These are phyloP conservation scores for Pseudomyrmex gracilis DNA, from an alignment of 1,140 invertebrate genomes.

Conservation along the genomic window DNA sequence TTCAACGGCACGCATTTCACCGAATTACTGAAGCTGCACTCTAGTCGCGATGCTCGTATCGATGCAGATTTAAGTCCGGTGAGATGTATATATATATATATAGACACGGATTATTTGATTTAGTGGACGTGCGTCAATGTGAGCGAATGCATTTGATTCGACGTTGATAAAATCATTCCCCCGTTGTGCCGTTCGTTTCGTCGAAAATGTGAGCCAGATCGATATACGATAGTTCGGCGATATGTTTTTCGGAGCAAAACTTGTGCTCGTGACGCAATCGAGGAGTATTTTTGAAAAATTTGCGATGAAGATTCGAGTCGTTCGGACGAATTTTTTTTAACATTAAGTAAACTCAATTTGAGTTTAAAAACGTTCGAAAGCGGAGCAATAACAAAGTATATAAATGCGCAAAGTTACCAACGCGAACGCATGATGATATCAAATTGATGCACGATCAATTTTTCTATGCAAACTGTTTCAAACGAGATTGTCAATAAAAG, in stretches of 20 bases:
- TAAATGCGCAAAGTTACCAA: no score
- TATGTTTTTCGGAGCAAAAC: conserved; percentile 37
- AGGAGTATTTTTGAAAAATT: neutral
- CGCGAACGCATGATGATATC: no score
- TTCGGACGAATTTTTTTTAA: neutral
- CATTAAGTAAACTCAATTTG: neutral
- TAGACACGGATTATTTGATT: conserved; percentile 58
- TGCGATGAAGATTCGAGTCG: no score
- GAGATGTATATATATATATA: neutral
- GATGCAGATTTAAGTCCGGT: conserved; percentile 21
- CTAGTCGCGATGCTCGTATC: conserved; percentile 28
- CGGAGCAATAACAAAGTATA: no score
- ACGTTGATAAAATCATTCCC: conserved; percentile 64
- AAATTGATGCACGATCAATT: no score
- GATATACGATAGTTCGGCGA: conserved; percentile 45
- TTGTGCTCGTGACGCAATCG: conserved; percentile 18
- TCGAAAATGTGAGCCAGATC: conserved; percentile 52
- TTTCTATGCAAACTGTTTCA: no score
- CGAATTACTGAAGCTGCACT: conserved; percentile 21
- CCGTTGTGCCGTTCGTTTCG: conserved; percentile 53
- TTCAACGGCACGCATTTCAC: conserved; percentile 7
- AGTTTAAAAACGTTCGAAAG: neutral
- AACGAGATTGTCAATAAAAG: no score
- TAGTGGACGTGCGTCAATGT: conserved; percentile 64
- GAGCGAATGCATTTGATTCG: conserved; percentile 66